These are phyloP conservation scores for Patella depressa DNA, from an alignment of 2,888 invertebrate genomes.

Conservation along the genomic window DNA sequence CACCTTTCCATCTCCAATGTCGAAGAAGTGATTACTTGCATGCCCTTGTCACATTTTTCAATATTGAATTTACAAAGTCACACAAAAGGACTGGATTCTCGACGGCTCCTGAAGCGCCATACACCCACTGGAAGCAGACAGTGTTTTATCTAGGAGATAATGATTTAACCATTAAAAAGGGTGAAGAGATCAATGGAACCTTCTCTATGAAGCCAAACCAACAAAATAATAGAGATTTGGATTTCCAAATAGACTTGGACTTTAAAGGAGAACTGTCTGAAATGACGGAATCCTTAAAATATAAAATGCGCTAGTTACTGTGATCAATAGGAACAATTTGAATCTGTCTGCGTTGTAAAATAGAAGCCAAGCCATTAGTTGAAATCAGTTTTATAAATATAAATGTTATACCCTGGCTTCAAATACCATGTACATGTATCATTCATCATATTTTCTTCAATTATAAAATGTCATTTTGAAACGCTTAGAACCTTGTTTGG, in stretches of 20 bases:
- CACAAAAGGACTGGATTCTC: slow-evolving; percentile 99
- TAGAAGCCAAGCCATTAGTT: no score
- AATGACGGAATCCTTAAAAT: slow-evolving; percentile 70
- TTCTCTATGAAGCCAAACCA: slow-evolving; percentile 96
- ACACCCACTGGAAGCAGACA: slow-evolving; percentile 99
- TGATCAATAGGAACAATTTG: no score
- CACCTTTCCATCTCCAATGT: slow-evolving; percentile 76
- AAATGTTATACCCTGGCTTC: no score
- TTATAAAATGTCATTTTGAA: no score
- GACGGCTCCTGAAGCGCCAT: slow-evolving; percentile 96
- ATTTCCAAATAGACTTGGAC: slow-evolving; percentile 92
- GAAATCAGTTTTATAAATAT: no score
- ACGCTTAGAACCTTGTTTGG: no score
- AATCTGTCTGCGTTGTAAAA: no score
- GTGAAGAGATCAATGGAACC: slow-evolving; percentile 90
- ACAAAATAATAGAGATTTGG: slow-evolving; percentile 94
- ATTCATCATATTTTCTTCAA: no score
- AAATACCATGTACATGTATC: no score
- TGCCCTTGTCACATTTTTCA: slow-evolving; percentile 98
- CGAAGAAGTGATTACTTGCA: slow-evolving; percentile 96
- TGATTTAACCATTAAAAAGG: slow-evolving; percentile 94
- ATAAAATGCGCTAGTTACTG: slow-evolving; percentile 73
- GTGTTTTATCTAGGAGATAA: slow-evolving; percentile 93
- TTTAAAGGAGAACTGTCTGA: slow-evolving; percentile 80
- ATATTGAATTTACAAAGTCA: slow-evolving; percentile 99